Percentiles rank a stretch among this genome's conserved stretches.
Evolutionary conservation across 2,797 vertebrate species (phyloP).

Genomic region (Avahi laniger): DNA sequence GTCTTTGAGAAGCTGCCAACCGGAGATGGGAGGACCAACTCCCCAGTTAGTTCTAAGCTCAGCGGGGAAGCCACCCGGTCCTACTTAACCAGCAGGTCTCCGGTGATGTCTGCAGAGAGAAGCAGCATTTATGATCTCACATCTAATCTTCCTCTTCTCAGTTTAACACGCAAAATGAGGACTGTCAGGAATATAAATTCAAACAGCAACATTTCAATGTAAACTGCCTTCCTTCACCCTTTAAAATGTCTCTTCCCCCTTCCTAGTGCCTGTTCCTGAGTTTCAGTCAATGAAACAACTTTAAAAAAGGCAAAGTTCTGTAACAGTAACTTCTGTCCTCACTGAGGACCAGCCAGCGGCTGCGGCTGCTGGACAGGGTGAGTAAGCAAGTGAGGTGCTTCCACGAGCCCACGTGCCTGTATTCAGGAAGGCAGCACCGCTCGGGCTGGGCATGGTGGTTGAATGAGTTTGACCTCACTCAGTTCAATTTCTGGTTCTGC

Average conservation of each 20-base stretch:
- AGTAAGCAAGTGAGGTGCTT: fast-evolving
- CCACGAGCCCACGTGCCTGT: fast-evolving
- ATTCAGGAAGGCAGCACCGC: fast-evolving
- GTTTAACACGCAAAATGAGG: background rate
- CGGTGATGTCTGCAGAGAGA: fast-evolving
- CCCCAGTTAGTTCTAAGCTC: fast-evolving
- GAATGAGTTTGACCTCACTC: background rate
- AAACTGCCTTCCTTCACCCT: background rate
- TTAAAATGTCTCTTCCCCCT: background rate
- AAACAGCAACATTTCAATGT: background rate
- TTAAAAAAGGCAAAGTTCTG: background rate
- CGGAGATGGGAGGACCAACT: fast-evolving
- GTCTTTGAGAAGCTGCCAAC: background rate
- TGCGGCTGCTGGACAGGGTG: fast-evolving
- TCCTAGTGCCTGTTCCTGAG: no score
- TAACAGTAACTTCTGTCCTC: background rate
- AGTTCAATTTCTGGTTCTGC: background rate
- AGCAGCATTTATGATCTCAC: background rate
- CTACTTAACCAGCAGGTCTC: background rate
- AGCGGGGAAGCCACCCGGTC: background rate
- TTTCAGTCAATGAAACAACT: background rate
- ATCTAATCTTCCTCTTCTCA: fast-evolving
- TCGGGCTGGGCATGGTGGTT: fast-evolving
- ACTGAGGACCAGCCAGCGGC: background rate
- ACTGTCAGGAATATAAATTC: background rate